phyloP scores from a whole-genome alignment of 2,113 vertebrate species.

The Pseudopodoces humilis region DNA sequence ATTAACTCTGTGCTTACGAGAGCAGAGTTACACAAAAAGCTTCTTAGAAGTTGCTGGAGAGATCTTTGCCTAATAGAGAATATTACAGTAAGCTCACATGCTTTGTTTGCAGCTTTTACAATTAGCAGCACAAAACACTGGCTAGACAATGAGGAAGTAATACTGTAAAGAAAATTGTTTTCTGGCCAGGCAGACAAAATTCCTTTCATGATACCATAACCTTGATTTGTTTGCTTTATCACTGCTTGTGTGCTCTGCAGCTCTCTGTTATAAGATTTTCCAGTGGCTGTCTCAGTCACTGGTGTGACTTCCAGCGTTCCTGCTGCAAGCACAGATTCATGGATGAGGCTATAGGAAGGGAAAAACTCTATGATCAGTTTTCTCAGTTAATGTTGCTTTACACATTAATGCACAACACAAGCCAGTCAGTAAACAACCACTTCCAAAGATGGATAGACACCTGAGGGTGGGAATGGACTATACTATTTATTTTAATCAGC shows the following conservation, averaged over 20 bases:
- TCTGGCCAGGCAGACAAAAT: neutral
- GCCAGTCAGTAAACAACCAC: neutral
- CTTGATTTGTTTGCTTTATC: slow-evolving; percentile 15
- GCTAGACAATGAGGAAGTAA: neutral
- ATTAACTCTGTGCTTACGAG: neutral
- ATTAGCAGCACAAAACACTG: neutral
- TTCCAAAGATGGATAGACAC: neutral
- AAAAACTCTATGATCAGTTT: neutral
- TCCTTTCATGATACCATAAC: neutral
- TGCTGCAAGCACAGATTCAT: neutral
- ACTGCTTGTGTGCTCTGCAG: neutral
- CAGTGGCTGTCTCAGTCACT: neutral
- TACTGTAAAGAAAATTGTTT: neutral
- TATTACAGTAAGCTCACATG: neutral
- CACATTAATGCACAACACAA: neutral
- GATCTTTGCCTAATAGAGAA: neutral
- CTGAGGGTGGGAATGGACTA: neutral
- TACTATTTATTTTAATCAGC: neutral
- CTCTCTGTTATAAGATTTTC: neutral
- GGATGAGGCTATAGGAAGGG: neutral
- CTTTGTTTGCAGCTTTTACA: neutral
- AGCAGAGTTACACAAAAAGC: neutral
- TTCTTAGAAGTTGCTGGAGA: neutral
- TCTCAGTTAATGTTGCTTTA: neutral
- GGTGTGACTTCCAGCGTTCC: neutral